Base-by-base conservation (phyloP, 1,140 invertebrate genomes). In the Diabrotica virgifera region DNA sequence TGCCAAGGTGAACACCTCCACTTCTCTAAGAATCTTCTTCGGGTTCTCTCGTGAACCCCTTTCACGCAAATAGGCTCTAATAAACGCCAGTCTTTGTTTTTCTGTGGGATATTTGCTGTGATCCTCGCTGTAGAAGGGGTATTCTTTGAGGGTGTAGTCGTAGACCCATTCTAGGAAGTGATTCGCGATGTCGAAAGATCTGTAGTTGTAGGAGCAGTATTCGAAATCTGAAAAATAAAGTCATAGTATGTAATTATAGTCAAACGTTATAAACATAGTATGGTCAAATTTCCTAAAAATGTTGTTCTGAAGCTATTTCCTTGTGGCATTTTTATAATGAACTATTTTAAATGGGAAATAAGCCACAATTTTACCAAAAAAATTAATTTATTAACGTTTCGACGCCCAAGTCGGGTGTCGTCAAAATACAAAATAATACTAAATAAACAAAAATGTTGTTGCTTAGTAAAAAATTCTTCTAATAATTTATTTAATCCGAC, bases 131-230 rank as follows among this genome's bases (percentile, higher is more conserved):
- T 90, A 98, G 80, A 90, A 91, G 3, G 95, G 95, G 76, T 88
- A 85, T 53, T 90, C 84, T 0, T 85, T 78, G 59, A 87, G 85
- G 0, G 87, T 92, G 78, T 99, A 98, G 75, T 97, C 92, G 78
- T 93, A 96, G 6, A 86, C 87, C 94, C 95, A 98, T 80, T 98
- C 96, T 67, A 93, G 86, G 78, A 98, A 97, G 77, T 98, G 96
- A 81, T 98, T 98, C 5, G 94, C 96, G 62, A 99, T 82, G 80
- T 98, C 96, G 82, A 96, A 98, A 0, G 91, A 94, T 66, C 96
- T 81, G 77, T 95, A 94, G 78, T 96, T 96, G 79, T 96, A 96
- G 0, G 93, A 91, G 77, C 93, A 94, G 77, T 96, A 97, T 80
- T 97, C 95, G 79, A 93, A 97, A 78, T 97, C 95, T 75, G 95